Evolutionary conservation across 1,140 invertebrate genomes (phyloP).

Genomic region (Idris sp.): DNA sequence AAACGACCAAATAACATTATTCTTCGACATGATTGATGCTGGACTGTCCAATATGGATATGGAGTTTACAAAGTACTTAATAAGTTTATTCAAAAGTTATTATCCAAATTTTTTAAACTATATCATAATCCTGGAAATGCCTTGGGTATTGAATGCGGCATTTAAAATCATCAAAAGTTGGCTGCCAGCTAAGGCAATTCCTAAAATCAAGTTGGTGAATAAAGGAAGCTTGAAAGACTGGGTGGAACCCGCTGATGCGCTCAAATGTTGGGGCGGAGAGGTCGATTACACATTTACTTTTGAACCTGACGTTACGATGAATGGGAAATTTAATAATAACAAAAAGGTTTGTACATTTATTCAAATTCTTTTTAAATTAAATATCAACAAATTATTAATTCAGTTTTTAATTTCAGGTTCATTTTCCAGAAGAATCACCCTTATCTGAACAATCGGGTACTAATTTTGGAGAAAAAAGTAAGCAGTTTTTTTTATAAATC

Average conservation of each 20-base stretch:
- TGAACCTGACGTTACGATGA: conserved; percentile 77
- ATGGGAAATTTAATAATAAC: conserved; percentile 79
- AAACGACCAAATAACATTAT: conserved; percentile 88
- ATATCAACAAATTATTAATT: not conserved
- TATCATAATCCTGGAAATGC: conserved; percentile 95
- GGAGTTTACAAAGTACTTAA: conserved; percentile 91
- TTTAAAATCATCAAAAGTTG: conserved; percentile 95
- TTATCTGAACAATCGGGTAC: conserved; percentile 72
- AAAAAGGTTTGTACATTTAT: conserved; percentile 68
- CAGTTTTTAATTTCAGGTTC: conserved; percentile 74
- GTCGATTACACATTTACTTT: conserved; percentile 87
- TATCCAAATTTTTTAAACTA: conserved; percentile 95
- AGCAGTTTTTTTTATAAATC: conserved; percentile 19
- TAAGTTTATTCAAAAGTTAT: conserved; percentile 91
- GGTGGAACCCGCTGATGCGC: conserved; percentile 85
- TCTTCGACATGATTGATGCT: conserved; percentile 93
- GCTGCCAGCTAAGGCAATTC: conserved; percentile 91
- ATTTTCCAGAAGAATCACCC: conserved; percentile 81
- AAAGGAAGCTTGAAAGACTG: conserved; percentile 88
- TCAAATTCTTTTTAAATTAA: not conserved
- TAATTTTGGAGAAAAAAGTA: conserved; percentile 66
- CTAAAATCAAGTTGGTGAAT: conserved; percentile 93
- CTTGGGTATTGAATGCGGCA: conserved; percentile 94
- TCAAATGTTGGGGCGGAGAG: conserved; percentile 91
- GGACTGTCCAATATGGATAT: conserved; percentile 93